Evolutionary conservation across 2,113 vertebrate species (phyloP), one percentile per base, ranked within the genome.

Genomic region (Syngnathoides biaculeatus): DNA sequence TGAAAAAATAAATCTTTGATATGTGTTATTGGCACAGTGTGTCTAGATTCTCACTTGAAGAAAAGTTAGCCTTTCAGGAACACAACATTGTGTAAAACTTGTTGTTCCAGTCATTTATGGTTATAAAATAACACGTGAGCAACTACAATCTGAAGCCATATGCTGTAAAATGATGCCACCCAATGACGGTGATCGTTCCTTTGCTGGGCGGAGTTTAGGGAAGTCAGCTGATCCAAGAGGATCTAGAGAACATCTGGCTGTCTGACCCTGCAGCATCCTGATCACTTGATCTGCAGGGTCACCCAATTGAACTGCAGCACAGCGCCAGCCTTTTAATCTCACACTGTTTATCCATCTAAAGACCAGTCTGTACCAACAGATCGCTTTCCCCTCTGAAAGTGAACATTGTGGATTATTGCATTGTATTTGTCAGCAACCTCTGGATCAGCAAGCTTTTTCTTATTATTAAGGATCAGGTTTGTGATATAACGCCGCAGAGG

Each of bases 231-330:
- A 88, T 86, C 77, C 74, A 42, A 84, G 76, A 85, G 87, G 86
- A 84, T 88, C 81, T 80, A 68, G 82, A 71, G 75, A 86, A 90
- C 89, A 89, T 90, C 89, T 89, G 89, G 83, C 80, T 5, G 79
- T 86, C 83, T 85, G 80, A 84, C 78, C 84, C 71, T 2, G 65
- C 75, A 78, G 58, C 88, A 84, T 87, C 74, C 79, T 84, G 83
- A 90, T 82, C 77, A 87, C 76, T 84, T 85, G 76, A 87, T 86
- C 87, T 82, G 77, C 83, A 77, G 85, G 84, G 86, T 86, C 80
- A 85, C 74, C n/a, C 19, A 82, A 85, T 73, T 86, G 82, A 84
- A 78, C 75, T 26, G 64, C 72, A 63, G 76, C 38, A 10, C 81
- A 60, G 70, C 78, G 79, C 74, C 82, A 76, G 79, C 69, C 80